phyloP scores from a whole-genome alignment of 2,113 vertebrate genomes.

The Pantherophis guttatus region DNA sequence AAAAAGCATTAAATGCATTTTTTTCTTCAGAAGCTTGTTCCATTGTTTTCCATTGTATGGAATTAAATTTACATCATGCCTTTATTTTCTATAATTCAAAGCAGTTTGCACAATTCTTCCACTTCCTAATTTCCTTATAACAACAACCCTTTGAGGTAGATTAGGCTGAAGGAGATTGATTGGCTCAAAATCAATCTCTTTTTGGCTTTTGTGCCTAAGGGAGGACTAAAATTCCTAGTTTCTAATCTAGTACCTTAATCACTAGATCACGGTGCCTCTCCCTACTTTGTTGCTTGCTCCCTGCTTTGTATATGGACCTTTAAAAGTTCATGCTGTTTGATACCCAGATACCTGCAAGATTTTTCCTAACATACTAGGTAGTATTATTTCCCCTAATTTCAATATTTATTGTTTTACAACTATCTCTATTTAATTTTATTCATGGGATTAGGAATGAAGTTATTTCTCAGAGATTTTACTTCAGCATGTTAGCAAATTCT shows the following conservation, averaged over 20 bases:
- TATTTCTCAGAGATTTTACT: not conserved
- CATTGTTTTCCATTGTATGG: not conserved
- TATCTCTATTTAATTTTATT: not conserved
- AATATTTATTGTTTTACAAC: constrained; percentile 2
- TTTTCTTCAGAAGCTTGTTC: not conserved
- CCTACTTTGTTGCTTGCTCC: not conserved
- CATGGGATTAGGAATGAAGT: not conserved
- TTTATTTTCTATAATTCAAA: not conserved
- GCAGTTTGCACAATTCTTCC: not conserved
- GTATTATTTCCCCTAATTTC: not conserved
- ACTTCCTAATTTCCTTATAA: not conserved
- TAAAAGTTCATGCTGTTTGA: not conserved
- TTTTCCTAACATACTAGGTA: not conserved
- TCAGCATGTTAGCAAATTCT: not conserved
- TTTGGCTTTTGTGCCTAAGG: not conserved
- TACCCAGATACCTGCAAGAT: not conserved
- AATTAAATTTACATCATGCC: not conserved
- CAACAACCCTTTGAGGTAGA: not conserved
- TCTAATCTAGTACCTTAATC: not conserved
- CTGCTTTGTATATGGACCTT: not conserved
- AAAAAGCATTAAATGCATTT: not conserved
- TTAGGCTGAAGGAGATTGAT: not conserved
- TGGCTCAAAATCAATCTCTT: not conserved
- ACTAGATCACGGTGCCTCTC: not conserved
- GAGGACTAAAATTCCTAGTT: not conserved